Evolutionary conservation across 2,888 invertebrate genomes (phyloP).

Genomic region (Poecilus cupreus): DNA sequence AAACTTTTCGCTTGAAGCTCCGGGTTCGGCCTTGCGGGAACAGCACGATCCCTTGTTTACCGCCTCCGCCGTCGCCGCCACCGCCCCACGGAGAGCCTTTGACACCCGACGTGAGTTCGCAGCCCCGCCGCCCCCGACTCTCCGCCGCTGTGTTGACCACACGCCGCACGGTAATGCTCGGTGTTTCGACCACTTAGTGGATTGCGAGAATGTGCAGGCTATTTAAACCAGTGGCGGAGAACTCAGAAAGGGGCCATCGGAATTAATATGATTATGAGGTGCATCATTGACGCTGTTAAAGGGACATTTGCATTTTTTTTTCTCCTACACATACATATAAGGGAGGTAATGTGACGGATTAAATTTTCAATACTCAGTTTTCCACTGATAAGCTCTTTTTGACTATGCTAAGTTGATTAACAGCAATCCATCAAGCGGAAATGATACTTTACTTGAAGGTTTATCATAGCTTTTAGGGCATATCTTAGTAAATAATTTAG

Average conservation of each 20-base stretch:
- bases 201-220: slow-evolving; percentile 54
- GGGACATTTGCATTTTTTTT: no score
- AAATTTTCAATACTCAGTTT: no score
- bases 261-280: not conserved
- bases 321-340: no score
- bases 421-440: no score
- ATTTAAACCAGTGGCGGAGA: slow-evolving; percentile 16
- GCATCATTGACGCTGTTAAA: no score
- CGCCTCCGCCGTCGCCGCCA: slow-evolving; percentile 8
- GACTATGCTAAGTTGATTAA: no score
- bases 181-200: slow-evolving; percentile 63
- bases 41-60: slow-evolving; percentile 52
- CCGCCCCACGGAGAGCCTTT: slow-evolving; percentile 24
- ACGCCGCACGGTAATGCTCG: slow-evolving; percentile 60
- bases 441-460: no score
- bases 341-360: no score
- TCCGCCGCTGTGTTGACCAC: slow-evolving; percentile 31
- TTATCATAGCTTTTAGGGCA: no score
- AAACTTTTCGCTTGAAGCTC: slow-evolving; percentile 41
- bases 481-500: no score
- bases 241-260: not conserved
- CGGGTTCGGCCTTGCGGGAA: slow-evolving; percentile 42
- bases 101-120: slow-evolving; percentile 35
- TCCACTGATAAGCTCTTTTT: no score
- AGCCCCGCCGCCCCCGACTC: not conserved